Evolutionary conservation across 2,113 vertebrate genomes (phyloP).

Genomic region (Danionella cerebrum): DNA sequence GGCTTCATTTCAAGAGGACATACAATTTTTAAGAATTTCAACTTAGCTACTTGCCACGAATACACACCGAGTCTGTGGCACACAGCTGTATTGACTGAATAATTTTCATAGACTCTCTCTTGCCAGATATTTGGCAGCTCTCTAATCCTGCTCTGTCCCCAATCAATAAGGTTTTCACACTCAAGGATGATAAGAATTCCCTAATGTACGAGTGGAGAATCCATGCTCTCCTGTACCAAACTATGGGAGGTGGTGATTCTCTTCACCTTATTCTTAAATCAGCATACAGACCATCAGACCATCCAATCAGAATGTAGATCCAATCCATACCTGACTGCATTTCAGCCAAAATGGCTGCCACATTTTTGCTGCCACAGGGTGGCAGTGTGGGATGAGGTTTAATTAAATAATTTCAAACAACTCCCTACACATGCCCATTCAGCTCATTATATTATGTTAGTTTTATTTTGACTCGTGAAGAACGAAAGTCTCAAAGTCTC

Average conservation of each 20-base stretch:
- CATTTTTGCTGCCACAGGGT: not conserved
- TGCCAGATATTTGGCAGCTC: constrained; percentile 14
- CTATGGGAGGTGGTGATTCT: not conserved
- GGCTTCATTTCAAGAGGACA: no score
- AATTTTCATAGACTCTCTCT: not conserved
- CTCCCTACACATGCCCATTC: no score
- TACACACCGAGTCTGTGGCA: not conserved
- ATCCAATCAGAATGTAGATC: not conserved
- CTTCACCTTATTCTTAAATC: not conserved
- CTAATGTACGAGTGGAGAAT: not conserved
- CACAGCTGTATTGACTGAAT: not conserved
- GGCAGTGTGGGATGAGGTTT: not conserved
- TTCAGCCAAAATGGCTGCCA: constrained; percentile 19
- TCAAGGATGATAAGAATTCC: constrained; percentile 15
- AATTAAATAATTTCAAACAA: not conserved
- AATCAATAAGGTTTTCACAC: constrained; percentile 20
- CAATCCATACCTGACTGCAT: constrained; percentile 7
- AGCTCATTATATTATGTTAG: no score
- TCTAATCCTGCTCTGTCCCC: not conserved
- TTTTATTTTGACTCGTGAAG: no score
- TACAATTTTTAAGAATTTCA: no score
- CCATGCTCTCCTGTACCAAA: constrained; percentile 1
- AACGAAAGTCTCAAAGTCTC: no score
- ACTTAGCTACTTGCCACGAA: no score
- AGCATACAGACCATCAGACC: not conserved